Percentiles rank a stretch among this genome's conserved stretches.
Evolutionary conservation across 2,888 invertebrate species (phyloP).

Genomic region (Amphimallon solstitiale): DNA sequence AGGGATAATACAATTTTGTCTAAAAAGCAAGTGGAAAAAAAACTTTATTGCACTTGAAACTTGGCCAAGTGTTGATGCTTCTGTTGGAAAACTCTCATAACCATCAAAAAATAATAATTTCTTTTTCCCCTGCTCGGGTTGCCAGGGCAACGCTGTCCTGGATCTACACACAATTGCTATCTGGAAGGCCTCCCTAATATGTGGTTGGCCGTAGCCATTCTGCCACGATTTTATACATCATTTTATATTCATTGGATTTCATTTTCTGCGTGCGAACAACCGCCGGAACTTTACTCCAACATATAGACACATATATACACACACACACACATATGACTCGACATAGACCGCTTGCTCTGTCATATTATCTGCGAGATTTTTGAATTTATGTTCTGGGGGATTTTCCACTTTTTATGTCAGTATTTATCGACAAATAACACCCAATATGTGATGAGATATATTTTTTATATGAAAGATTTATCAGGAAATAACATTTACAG

Average conservation of each 20-base stretch:
- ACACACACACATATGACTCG: constrained; percentile 2
- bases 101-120: constrained; percentile 62
- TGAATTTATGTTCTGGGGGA: constrained; percentile 15
- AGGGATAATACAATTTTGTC: no score
- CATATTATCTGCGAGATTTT: constrained; percentile 20
- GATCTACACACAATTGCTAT: constrained; percentile 36
- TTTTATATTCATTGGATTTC: constrained; percentile 38
- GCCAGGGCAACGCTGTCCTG: constrained; percentile 50
- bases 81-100: constrained; percentile 56
- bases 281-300: constrained; percentile 6
- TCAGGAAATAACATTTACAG: no score
- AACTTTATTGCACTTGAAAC: constrained; percentile 37
- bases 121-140: constrained; percentile 55
- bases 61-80: constrained; percentile 34
- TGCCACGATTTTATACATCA: constrained; percentile 35
- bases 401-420: constrained; percentile 4
- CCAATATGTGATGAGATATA: neutral
- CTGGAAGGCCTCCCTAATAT: constrained; percentile 39
- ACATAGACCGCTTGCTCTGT: neutral
- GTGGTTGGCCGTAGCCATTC: constrained; percentile 36
- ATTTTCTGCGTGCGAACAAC: constrained; percentile 31
- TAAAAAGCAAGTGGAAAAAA: neutral
- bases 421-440: constrained; percentile 7
- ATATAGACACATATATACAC: neutral
- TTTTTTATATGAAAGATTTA: no score